Evolutionary conservation across 2,113 vertebrate species (phyloP).

Genomic region (Ammospiza caudacuta): DNA sequence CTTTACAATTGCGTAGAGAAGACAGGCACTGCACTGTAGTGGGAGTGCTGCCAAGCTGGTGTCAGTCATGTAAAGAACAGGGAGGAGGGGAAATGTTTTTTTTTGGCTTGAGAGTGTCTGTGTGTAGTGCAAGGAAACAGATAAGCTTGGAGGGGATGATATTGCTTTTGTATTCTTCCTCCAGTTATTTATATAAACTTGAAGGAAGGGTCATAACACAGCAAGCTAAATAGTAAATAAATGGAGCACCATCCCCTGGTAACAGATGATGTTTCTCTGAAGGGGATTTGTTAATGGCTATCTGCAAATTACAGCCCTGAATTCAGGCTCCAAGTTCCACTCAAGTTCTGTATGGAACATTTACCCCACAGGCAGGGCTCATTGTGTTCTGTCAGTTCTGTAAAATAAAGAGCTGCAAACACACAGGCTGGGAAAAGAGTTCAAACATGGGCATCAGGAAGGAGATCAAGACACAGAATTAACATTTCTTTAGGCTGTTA

Average conservation of each 20-base stretch:
- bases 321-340: background rate
- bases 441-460: background rate
- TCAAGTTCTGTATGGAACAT: background rate
- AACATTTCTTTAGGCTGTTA: background rate
- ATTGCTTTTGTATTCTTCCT: conserved; percentile 1
- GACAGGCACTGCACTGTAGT: background rate
- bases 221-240: background rate
- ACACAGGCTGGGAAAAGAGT: background rate
- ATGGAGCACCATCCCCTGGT: background rate
- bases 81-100: background rate
- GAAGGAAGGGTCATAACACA: background rate
- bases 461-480: background rate
- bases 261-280: background rate
- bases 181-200: conserved; percentile 5
- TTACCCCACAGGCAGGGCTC: background rate
- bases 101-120: background rate
- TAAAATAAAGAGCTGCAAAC: background rate
- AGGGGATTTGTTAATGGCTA: background rate
- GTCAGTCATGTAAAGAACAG: background rate
- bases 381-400: accelerated
- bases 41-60: background rate
- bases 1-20: background rate
- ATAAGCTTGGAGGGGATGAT: conserved; percentile 12
- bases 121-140: conserved; percentile 53
- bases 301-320: background rate